These are phyloP conservation scores for Tauraco erythrolophus DNA, from an alignment of 2,113 vertebrate species.

Conservation along the genomic window DNA sequence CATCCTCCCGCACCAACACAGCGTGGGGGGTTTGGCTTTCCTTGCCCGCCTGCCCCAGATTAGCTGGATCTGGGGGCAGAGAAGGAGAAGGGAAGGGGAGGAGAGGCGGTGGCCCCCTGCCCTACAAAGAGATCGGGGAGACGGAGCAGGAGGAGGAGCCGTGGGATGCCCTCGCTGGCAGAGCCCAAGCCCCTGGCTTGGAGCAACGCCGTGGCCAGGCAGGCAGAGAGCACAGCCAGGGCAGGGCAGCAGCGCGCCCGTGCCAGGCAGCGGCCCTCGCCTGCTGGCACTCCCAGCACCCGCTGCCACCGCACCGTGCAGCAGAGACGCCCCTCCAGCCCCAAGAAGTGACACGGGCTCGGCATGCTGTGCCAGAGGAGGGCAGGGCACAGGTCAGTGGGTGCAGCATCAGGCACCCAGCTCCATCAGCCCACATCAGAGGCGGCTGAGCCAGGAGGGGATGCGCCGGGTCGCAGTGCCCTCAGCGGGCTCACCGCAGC, in stretches of 20 bases:
- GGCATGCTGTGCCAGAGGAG: fast-evolving
- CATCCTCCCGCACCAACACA: not conserved
- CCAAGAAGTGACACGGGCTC: fast-evolving
- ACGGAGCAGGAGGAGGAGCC: not conserved
- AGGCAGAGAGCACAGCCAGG: not conserved
- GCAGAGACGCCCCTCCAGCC: not conserved
- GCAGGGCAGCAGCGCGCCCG: not conserved
- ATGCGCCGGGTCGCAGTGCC: not conserved
- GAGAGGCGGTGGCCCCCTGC: not conserved
- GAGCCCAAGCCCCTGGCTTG: not conserved
- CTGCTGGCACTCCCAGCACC: not conserved
- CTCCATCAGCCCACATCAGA: not conserved
- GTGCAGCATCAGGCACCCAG: not conserved
- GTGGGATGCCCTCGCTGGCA: not conserved
- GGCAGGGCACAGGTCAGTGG: not conserved
- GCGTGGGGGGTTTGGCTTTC: not conserved
- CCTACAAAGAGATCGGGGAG: not conserved
- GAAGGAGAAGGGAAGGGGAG: not conserved
- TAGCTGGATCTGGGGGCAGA: not conserved
- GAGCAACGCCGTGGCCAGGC: not conserved
- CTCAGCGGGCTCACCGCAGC: no score
- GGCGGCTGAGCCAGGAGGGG: not conserved
- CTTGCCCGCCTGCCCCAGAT: not conserved
- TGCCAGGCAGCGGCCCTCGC: not conserved
- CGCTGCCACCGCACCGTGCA: fast-evolving